These are phyloP conservation scores for Nixonia krombeini DNA, from an alignment of 1,140 invertebrate genomes.

Conservation along the genomic window DNA sequence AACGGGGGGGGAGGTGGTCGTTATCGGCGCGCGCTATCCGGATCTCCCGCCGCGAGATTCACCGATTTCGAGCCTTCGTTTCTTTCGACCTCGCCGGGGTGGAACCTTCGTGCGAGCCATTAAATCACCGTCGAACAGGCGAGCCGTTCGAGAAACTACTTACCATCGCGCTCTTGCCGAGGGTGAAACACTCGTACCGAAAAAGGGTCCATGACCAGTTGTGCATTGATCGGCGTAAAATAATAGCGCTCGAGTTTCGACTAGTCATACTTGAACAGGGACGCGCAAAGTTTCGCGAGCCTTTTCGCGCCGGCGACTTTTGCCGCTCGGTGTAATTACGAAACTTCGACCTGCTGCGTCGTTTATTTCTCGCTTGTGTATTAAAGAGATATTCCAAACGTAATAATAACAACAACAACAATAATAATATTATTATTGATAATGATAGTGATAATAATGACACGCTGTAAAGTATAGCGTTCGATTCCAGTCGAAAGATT, in stretches of 20 bases:
- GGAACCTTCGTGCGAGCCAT: constrained; percentile 27
- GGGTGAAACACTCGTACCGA: constrained; percentile 25
- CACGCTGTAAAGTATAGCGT: too few relatives aligned
- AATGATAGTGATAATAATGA: too few relatives aligned
- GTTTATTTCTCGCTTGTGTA: constrained; percentile 26
- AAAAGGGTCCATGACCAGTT: constrained; percentile 42
- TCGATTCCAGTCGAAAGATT: too few relatives aligned
- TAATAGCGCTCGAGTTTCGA: constrained; percentile 27
- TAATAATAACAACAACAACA: too few relatives aligned
- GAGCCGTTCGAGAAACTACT: constrained; percentile 34
- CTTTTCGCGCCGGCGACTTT: constrained; percentile 34
- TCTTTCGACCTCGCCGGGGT: constrained; percentile 18
- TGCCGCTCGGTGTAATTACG: constrained; percentile 21
- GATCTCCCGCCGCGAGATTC: constrained; percentile 43
- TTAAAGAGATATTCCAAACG: too few relatives aligned
- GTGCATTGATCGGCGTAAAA: constrained; percentile 44
- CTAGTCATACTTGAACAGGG: constrained; percentile 38
- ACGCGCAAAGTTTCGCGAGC: constrained; percentile 26
- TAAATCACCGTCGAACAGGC: constrained; percentile 44
- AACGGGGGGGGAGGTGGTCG: constrained; percentile 20
- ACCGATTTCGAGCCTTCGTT: constrained; percentile 28
- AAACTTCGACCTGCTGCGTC: too few relatives aligned
- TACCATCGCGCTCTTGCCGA: constrained; percentile 12
- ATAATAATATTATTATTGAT: too few relatives aligned
- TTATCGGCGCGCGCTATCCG: constrained; percentile 28